These are phyloP conservation scores for Temnothorax rugatulus DNA, from an alignment of 2,888 invertebrate genomes.

Conservation along the genomic window DNA sequence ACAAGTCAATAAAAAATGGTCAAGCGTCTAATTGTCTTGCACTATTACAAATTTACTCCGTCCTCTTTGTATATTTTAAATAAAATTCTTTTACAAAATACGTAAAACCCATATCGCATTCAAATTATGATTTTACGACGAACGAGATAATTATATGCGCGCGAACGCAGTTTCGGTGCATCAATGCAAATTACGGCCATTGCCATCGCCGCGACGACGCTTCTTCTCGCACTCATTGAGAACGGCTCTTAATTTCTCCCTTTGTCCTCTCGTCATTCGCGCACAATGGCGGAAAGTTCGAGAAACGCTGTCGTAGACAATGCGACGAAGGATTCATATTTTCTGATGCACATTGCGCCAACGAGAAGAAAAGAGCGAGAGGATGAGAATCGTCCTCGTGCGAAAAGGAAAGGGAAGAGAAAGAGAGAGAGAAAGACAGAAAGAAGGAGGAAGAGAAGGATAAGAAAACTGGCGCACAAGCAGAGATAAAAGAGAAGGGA, in stretches of 20 bases:
- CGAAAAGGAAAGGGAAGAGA: background rate
- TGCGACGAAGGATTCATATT: slow-evolving; percentile 77
- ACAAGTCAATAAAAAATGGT: background rate
- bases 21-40: background rate
- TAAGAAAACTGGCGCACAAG: slow-evolving; percentile 59
- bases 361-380: slow-evolving; percentile 52
- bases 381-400: background rate
- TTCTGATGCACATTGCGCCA: slow-evolving; percentile 66
- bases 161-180: slow-evolving; percentile 34
- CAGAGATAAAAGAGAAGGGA: slow-evolving; percentile 48
- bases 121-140: slow-evolving; percentile 28
- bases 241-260: slow-evolving; percentile 51
- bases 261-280: slow-evolving; percentile 52
- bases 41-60: background rate
- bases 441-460: slow-evolving; percentile 5
- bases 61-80: background rate
- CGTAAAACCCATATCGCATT: background rate
- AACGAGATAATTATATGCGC: slow-evolving; percentile 39
- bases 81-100: background rate
- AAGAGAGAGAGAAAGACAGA: background rate
- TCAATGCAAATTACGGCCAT: slow-evolving; percentile 55
- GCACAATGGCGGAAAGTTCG: slow-evolving; percentile 46
- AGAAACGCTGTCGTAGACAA: slow-evolving; percentile 67
- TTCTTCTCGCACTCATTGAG: slow-evolving; percentile 46
- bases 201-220: slow-evolving; percentile 7